phyloP scores from a whole-genome alignment of 2,888 invertebrate species.

The Nezara viridula region DNA sequence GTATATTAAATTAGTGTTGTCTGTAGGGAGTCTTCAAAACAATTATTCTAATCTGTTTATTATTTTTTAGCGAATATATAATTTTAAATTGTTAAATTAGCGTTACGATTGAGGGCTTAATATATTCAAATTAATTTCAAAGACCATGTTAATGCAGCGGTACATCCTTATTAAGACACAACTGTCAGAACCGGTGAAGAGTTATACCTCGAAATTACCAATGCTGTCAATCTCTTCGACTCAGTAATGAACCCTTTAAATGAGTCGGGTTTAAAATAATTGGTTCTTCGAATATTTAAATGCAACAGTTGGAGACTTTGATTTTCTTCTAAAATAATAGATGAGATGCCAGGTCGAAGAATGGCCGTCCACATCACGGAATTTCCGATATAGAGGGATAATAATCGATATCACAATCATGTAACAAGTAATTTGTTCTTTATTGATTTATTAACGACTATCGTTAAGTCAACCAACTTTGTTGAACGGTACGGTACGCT shows the following conservation, averaged over 20 bases:
- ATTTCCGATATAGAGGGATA: no score
- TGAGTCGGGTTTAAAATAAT: neutral
- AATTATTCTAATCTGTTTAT: no score
- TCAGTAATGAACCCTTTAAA: neutral
- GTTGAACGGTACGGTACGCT: no score
- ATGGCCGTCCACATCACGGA: neutral
- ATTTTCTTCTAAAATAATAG: neutral
- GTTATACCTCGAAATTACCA: conserved; percentile 6
- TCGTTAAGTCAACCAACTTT: no score
- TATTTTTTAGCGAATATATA: no score
- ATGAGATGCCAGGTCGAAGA: neutral
- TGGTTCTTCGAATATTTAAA: neutral
- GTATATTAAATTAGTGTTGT: no score
- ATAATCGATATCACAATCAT: no score
- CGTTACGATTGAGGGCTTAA: neutral
- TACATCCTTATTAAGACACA: neutral
- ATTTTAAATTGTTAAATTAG: neutral
- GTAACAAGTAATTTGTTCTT: no score
- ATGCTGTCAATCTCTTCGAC: conserved; percentile 14
- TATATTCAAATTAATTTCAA: conserved; percentile 2
- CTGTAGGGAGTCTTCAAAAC: no score
- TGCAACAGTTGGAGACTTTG: neutral
- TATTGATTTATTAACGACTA: no score
- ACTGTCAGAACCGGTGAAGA: neutral
- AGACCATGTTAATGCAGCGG: neutral